Base-by-base conservation (phyloP, 2,797 vertebrate species). In the Cossypha dichroa region DNA sequence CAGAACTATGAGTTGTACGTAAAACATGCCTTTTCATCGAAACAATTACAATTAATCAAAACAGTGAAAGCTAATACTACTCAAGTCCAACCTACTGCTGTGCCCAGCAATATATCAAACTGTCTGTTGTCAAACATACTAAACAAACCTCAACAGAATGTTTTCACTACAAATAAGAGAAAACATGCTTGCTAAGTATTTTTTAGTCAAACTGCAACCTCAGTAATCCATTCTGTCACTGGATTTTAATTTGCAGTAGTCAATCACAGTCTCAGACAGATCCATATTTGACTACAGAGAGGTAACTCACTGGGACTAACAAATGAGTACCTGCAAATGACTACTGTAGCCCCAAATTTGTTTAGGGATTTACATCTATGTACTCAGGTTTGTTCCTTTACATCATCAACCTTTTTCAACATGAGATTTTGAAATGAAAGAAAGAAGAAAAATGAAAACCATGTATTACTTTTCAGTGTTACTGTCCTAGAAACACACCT, bases 11-110 rank as follows among this genome's bases (percentile, higher is more conserved):
- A 98, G 97, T 97, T 98, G 97, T 97, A 98, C 64, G 93, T 98
- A 98, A 98, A 98, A 98, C 97, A 97, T 94, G 98, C 94, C 97
- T 98, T 98, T 98, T 98, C 98, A 98, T 96, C 2, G 96, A 98
- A 98, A 98, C 98, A 98, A 98, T 98, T 98, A 98, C 98, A 98
- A 98, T 98, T 98, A 98, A 98, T 98, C 98, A 98, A 98, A 98
- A 97, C 97, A 98, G 94, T 87, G 98, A 98, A 97, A 98, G 98
- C 97, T 98, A 98, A 98, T 98, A 98, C 98, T 96, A 98, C 97
- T 98, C 98, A 97, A 98, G 98, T 97, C 98, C 98, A 98, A 98
- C 98, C 98, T 98, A 98, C 98, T 33, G 97, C 98, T 98, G 98
- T 98, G 98, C 97, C 98, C 98, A 93, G 98, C 97, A 98, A 98